Base-by-base conservation (phyloP, 1,140 invertebrate species). In the Trichonephila clavipes region DNA sequence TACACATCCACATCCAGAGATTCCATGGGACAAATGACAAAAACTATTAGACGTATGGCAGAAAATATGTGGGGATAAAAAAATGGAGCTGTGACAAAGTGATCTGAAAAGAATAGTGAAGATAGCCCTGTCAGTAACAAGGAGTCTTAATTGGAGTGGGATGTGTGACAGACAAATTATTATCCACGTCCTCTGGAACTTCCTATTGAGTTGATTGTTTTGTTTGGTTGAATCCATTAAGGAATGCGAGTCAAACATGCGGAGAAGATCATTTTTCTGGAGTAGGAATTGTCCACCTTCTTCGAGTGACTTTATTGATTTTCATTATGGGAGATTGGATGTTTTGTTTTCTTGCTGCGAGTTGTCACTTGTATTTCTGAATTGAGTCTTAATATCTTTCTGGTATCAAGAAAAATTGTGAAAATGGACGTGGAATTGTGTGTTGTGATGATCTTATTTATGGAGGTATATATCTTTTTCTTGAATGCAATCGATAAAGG, bases 161-260 rank as follows among this genome's bases (percentile, higher is more conserved):
- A 77, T 77, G 28, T 77, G 69, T 77, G 69, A 77, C 69, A 34
- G 69, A 77, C 69, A 77, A 77, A 77, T 77, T 77, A 77, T 77
- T 77, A 77, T 77, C 69, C 69, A 34, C 69, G 24, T 34, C 24
- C 69, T 0, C 2, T 28, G 69, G 69, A 72, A 34, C 69, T 72
- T 72, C 69, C 69, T 77, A 34, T 77, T 77, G 69, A 40, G 24
- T 77, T 10, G 28, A 77, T 77, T 77, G 69, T 77, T 77, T 77
- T 77, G 69, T 77, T 77, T 14, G 69, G 28, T 77, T 77, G 69
- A 77, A 77, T 77, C 69, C 69, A 77, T 77, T 77, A 77, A 18
- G 28, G 28, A 77, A 16, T 16, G 69, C 69, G 34, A 77, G 69
- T 77, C 69, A 77, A 34, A 77, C 69, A 77, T 28, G 69, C 10